Evolutionary conservation across 2,888 invertebrate species (phyloP), one percentile per base, ranked within the genome.

Genomic region (Macaria liturata): DNA sequence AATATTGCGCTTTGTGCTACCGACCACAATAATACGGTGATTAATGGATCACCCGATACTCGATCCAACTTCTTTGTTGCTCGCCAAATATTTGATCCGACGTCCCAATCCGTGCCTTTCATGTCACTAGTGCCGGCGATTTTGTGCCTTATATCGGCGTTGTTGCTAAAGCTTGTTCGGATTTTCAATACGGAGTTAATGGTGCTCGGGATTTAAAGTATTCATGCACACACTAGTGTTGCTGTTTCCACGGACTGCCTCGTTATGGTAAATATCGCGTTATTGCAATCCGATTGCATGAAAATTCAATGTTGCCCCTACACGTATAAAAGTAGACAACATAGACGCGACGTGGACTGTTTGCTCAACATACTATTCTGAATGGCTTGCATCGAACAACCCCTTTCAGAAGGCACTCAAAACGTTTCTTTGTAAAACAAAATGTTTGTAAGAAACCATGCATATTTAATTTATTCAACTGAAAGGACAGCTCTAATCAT

Each of bases 31-130:
- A 87, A 84, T 83, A 78, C 83, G 70, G 83, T 91, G 89, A 91
- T 91, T 89, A 90, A 91, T 91, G 88, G 82, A 79, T 78, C 77
- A 75, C 75, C 75, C 86, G 83, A 84, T 87, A 84, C 81, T 83
- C 79, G 78, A 71, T 74, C 80, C 79, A 75, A 84, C 80, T 83
- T 86, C 87, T 88, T 90, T 90, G 88, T 88, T 86, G 86, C 81
- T 83, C 72, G 71, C 80, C 87, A 88, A 90, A 91, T 89, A 88
- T 91, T 86, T 84, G 85, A 85, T 84, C 81, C 76, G 80, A 75
- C 79, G 74, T 74, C 78, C 77, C 81, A 84, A 86, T 84, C 84
- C 81, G 69, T 75, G 79, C 79, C 79, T 84, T 85, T 85, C 76
- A 84, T 81, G 83, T 77, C 75, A 74, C 74, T 72, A 69, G 75